Evolutionary conservation across 2,888 invertebrate genomes (phyloP).

Genomic region (Adela reaumurella): DNA sequence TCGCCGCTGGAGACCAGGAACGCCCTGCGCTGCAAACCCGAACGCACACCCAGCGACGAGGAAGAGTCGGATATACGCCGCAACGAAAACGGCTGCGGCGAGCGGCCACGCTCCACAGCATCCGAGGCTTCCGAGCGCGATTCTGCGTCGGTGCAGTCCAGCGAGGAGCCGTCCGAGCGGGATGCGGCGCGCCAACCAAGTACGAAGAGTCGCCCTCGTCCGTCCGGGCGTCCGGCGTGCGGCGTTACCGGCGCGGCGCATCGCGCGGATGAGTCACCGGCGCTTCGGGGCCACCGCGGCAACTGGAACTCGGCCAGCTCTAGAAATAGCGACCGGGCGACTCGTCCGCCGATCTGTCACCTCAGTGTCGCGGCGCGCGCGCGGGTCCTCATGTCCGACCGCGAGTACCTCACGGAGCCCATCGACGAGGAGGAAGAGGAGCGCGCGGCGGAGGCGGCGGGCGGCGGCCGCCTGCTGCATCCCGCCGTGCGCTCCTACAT

Average conservation of each 20-base stretch:
- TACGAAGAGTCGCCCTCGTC: no score
- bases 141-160: conserved; percentile 49
- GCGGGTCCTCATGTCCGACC: conserved; percentile 52
- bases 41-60: conserved; percentile 18
- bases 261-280: conserved; percentile 1
- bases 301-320: conserved; percentile 49
- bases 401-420: conserved; percentile 49
- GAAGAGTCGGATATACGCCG: conserved; percentile 14
- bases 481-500: conserved; percentile 54
- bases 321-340: conserved; percentile 49
- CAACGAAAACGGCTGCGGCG: conserved; percentile 34
- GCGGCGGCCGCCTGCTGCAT: conserved; percentile 33
- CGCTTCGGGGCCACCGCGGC: conserved; percentile 7
- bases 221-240: conserved; percentile 2
- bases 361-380: conserved; percentile 48
- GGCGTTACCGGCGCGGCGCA: background rate
- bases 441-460: conserved; percentile 43
- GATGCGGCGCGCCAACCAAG: conserved; percentile 47
- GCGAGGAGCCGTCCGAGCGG: conserved; percentile 49
- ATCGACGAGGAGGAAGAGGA: conserved; percentile 19
- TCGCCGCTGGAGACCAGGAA: conserved; percentile 6
- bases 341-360: conserved; percentile 46
- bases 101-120: conserved; percentile 45
- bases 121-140: conserved; percentile 48
- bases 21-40: conserved; percentile 30